Conservation (phyloP, 2,797 vertebrate genomes). For the Acanthurus leucopareius region DNA sequence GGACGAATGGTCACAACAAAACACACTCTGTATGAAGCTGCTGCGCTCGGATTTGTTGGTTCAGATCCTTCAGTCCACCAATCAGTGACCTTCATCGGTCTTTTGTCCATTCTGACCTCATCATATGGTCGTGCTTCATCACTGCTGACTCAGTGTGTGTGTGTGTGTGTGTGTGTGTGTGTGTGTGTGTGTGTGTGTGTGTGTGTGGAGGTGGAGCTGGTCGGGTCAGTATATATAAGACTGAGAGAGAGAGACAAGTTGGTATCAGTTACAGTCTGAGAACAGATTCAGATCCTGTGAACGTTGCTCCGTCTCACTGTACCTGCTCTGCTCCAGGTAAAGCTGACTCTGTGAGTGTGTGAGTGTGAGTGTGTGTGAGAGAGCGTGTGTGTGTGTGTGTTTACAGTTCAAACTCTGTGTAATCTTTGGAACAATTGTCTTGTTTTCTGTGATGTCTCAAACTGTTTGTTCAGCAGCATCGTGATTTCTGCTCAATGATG, state of each 20-base stretch:
- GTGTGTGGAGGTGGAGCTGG: slow-evolving; percentile 15
- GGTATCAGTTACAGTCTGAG: not conserved
- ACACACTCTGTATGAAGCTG: not conserved
- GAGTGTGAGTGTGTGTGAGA: too few species aligned
- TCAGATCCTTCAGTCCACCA: not conserved
- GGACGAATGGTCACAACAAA: too few species aligned
- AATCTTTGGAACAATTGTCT: too few species aligned
- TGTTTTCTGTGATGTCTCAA: too few species aligned
- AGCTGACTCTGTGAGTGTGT: not conserved
- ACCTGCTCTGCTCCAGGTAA: not conserved
- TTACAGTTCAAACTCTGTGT: too few species aligned
- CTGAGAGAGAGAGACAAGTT: slow-evolving; percentile 8
- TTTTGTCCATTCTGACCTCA: not conserved
- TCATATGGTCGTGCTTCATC: not conserved
- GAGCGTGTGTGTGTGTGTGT: too few species aligned
- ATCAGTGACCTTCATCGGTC: not conserved
- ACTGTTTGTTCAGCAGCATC: too few species aligned
- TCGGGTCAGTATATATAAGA: slow-evolving; percentile 16
- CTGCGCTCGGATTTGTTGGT: not conserved
- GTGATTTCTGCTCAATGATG: too few species aligned
- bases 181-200: slow-evolving; percentile 1
- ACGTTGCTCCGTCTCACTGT: not conserved
- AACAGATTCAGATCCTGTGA: not conserved
- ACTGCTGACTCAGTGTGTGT: not conserved
- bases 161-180: not conserved